Evolutionary conservation across 1,140 invertebrate genomes (phyloP).

Genomic region (Platyscapa corneri): DNA sequence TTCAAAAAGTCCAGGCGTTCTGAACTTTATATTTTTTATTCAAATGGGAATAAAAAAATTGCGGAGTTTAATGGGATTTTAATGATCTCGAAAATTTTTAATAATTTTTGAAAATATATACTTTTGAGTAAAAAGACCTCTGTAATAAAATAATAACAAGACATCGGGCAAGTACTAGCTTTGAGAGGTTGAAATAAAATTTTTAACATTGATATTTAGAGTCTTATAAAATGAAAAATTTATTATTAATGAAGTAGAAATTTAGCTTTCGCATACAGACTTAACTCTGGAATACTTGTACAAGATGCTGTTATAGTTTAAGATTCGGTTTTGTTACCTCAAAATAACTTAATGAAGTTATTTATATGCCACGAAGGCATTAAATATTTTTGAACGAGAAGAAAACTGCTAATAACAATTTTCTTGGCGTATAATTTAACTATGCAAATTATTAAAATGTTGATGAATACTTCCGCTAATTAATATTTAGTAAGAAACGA

Average conservation of each 20-base stretch:
- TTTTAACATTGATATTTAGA: background rate
- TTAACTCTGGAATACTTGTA: background rate
- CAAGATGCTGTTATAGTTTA: background rate
- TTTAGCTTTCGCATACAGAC: background rate
- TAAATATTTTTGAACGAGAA: background rate
- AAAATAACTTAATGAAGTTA: background rate
- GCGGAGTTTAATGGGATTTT: too few relatives aligned
- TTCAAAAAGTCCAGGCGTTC: too few relatives aligned
- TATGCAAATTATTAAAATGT: background rate
- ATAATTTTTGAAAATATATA: too few relatives aligned
- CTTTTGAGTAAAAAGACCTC: too few relatives aligned
- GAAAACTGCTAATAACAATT: background rate
- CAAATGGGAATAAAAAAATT: too few relatives aligned
- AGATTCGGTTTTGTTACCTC: constrained; percentile 4
- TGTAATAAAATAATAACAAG: too few relatives aligned
- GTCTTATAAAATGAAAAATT: background rate
- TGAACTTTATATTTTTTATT: too few relatives aligned
- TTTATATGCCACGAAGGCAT: background rate
- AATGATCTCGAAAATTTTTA: too few relatives aligned
- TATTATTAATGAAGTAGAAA: constrained; percentile 26
- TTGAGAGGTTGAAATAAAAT: background rate
- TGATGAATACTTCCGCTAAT: background rate
- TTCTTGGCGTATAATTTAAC: background rate
- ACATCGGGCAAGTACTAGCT: too few relatives aligned
- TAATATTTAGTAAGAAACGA: background rate